These are phyloP conservation scores for Crenuchus spilurus DNA, from an alignment of 2,797 vertebrate species.

Conservation along the genomic window DNA sequence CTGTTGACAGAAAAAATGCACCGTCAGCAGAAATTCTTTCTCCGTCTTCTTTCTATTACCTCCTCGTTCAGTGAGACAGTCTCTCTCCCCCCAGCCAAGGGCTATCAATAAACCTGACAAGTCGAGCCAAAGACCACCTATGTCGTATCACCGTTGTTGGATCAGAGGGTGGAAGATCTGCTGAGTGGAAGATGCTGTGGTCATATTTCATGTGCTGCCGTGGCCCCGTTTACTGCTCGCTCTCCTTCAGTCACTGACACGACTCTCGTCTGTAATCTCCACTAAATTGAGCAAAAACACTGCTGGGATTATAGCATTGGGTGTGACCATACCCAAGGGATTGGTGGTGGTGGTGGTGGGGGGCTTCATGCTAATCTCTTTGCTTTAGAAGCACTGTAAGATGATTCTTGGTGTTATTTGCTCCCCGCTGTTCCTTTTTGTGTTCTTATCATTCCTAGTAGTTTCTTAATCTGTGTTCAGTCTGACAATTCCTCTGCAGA, in stretches of 20 bases:
- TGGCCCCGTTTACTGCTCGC: slow-evolving; percentile 61
- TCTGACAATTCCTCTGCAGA: neutral
- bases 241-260: slow-evolving; percentile 63
- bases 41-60: slow-evolving; percentile 49
- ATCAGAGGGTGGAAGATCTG: slow-evolving; percentile 44
- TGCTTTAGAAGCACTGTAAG: slow-evolving; percentile 60
- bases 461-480: neutral
- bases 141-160: slow-evolving; percentile 57
- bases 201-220: slow-evolving; percentile 48
- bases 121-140: slow-evolving; percentile 68
- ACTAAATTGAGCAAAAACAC: slow-evolving; percentile 70
- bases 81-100: neutral
- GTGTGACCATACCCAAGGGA: no score
- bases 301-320: slow-evolving; percentile 77
- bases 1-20: slow-evolving; percentile 76
- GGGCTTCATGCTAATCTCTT: slow-evolving; percentile 59
- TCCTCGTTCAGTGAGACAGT: slow-evolving; percentile 66
- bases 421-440: slow-evolving; percentile 59
- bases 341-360: slow-evolving; percentile 62
- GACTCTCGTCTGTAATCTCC: slow-evolving; percentile 77
- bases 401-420: slow-evolving; percentile 78
- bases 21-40: slow-evolving; percentile 75
- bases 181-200: slow-evolving; percentile 28
- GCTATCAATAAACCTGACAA: slow-evolving; percentile 75
- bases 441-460: neutral